phyloP scores from a whole-genome alignment of 2,888 invertebrate species.

The Fabriciana adippe region DNA sequence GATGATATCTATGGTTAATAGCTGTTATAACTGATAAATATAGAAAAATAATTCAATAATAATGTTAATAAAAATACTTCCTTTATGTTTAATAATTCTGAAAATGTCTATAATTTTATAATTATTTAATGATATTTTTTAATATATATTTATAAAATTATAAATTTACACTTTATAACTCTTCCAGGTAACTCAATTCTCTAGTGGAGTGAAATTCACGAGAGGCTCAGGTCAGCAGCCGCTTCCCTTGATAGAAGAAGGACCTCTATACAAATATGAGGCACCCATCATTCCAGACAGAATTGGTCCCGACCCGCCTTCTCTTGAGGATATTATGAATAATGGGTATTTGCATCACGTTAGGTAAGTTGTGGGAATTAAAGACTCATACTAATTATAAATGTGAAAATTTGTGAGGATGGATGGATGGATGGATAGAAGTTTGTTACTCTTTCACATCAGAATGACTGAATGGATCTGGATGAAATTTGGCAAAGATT shows the following conservation, averaged over 20 bases:
- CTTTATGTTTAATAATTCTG: too few relatives aligned
- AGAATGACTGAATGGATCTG: too few relatives aligned
- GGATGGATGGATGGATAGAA: too few relatives aligned
- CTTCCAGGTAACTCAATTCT: constrained; percentile 87
- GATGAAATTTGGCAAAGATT: too few relatives aligned
- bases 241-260: constrained; percentile 88
- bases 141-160: too few relatives aligned
- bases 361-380: constrained; percentile 54
- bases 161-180: not conserved
- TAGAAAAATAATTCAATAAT: not conserved
- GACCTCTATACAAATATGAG: constrained; percentile 88
- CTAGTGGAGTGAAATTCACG: constrained; percentile 92
- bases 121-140: too few relatives aligned
- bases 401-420: too few relatives aligned
- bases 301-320: constrained; percentile 89
- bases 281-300: constrained; percentile 78
- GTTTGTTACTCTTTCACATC: too few relatives aligned
- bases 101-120: too few relatives aligned
- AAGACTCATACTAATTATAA: not conserved
- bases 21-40: not conserved
- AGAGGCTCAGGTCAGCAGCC: constrained; percentile 85
- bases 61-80: not conserved
- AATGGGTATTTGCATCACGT: constrained; percentile 90
- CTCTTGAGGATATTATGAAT: constrained; percentile 82
- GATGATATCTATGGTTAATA: too few relatives aligned